Base-by-base conservation (phyloP, 1,140 invertebrate species). In the Metopolophium dirhodum region DNA sequence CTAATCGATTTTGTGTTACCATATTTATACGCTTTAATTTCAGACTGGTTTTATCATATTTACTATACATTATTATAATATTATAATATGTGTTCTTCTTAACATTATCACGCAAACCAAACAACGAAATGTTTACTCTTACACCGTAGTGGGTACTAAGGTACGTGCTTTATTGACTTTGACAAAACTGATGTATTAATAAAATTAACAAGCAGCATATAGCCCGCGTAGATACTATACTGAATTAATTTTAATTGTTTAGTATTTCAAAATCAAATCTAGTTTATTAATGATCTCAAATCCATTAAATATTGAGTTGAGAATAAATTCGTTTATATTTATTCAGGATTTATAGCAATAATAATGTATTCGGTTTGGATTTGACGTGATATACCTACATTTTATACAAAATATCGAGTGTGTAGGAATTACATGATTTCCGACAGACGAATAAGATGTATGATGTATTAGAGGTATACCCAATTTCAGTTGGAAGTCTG, bases 1-100 rank as follows among this genome's bases (percentile, higher is more conserved):
- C 30, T 51, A 88, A 88, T 51, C 86, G 47, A 88, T 88, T 51
- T 51, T 35, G 86, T 88, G 86, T 85, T 41, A 47, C 23, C 30
- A 14, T 45, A 86, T 26, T 45, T 86, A 41, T 26, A 30, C 41
- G 30, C 45, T 45, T 86, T 47, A 20, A 86, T 49, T 45, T 47
- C 41, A 7, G 86, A 51, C 47, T 35, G 86, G 86, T 88, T 88
- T 49, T 30, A 88, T 87, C 30, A n/a, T 85, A 23, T 85, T 86
- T 86, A 87, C 18, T 47, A 1, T 49, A 87, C 14, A 47, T 47
- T n/a, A 87, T 87, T 47, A n/a, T 87, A 20, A 45, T 86, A 47
- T 49, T 45, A 86, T 45, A 41, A 83, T 83, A 37, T 37, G 82
- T 83, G n/a, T 41, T 41, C 35, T 83, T 35, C 22, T 83, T 37